These are phyloP conservation scores for Embidobia sp. DNA, from an alignment of 2,888 invertebrate genomes.

Conservation along the genomic window DNA sequence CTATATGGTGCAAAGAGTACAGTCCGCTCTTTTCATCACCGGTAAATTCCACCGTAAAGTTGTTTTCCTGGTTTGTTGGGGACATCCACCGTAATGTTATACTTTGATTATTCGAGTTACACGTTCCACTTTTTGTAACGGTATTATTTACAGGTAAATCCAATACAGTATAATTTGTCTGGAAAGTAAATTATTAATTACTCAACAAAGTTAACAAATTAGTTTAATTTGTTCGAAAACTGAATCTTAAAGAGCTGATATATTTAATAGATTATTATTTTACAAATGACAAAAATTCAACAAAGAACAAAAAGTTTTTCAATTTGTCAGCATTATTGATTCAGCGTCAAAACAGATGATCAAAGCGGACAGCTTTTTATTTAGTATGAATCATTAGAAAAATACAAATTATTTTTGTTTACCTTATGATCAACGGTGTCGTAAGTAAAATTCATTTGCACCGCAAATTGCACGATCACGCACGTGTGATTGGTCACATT, in stretches of 20 bases:
- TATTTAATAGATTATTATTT: too few species aligned
- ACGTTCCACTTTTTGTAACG: constrained; percentile 78
- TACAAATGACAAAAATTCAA: too few species aligned
- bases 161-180: constrained; percentile 73
- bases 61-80: constrained; percentile 60
- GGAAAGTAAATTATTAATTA: constrained; percentile 40
- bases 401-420: background rate
- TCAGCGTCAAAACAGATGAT: too few species aligned
- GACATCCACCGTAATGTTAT: constrained; percentile 80
- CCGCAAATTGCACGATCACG: constrained; percentile 86
- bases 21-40: constrained; percentile 74
- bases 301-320: too few species aligned
- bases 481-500: constrained; percentile 84
- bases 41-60: constrained; percentile 81
- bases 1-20: constrained; percentile 67
- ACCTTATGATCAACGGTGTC: constrained; percentile 79
- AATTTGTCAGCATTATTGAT: too few species aligned
- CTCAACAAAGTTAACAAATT: constrained; percentile 17
- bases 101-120: constrained; percentile 77
- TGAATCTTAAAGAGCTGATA: background rate
- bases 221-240: background rate
- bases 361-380: too few species aligned
- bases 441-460: constrained; percentile 85
- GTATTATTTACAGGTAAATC: constrained; percentile 82
- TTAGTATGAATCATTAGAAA: too few species aligned